A percentile compares a stretch with the other conserved stretches of the same genome.
phyloP scores from a whole-genome alignment of 2,888 invertebrate genomes.

The Malthinus flaveolus region DNA sequence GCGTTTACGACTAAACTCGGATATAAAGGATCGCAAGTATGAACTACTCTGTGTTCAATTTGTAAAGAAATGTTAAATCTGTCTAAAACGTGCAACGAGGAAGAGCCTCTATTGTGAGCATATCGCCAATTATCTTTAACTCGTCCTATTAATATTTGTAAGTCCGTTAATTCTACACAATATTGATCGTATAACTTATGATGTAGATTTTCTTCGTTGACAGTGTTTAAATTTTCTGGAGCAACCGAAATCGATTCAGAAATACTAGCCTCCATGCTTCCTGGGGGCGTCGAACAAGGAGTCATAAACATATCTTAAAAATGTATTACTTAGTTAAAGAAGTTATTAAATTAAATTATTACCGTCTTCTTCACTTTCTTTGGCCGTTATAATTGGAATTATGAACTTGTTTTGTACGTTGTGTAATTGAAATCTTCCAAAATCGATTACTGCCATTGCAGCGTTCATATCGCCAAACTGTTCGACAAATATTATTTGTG shows the following conservation, averaged over 20 bases:
- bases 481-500: constrained; percentile 89
- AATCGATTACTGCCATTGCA: constrained; percentile 83
- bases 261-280: constrained; percentile 68
- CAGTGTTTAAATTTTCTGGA: constrained; percentile 38
- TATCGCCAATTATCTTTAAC: constrained; percentile 89
- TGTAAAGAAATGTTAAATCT: constrained; percentile 63
- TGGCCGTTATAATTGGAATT: constrained; percentile 44
- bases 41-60: constrained; percentile 79
- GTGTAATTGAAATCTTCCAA: constrained; percentile 79
- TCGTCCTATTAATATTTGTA: constrained; percentile 86
- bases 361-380: constrained; percentile 58
- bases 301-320: constrained; percentile 72
- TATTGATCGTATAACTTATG: constrained; percentile 78
- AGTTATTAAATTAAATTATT: constrained; percentile 6
- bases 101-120: constrained; percentile 82
- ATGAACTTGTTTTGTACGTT: constrained; percentile 50
- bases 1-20: constrained; percentile 84
- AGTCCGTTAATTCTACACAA: constrained; percentile 76
- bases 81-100: constrained; percentile 78
- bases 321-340: constrained; percentile 16
- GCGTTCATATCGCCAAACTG: constrained; percentile 75
- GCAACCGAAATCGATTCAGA: constrained; percentile 54
- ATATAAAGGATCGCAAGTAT: constrained; percentile 83
- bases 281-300: constrained; percentile 86
- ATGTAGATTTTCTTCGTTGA: constrained; percentile 66